Evolutionary conservation across 2,113 vertebrate species (phyloP).

Genomic region (Pleuronectes platessa): DNA sequence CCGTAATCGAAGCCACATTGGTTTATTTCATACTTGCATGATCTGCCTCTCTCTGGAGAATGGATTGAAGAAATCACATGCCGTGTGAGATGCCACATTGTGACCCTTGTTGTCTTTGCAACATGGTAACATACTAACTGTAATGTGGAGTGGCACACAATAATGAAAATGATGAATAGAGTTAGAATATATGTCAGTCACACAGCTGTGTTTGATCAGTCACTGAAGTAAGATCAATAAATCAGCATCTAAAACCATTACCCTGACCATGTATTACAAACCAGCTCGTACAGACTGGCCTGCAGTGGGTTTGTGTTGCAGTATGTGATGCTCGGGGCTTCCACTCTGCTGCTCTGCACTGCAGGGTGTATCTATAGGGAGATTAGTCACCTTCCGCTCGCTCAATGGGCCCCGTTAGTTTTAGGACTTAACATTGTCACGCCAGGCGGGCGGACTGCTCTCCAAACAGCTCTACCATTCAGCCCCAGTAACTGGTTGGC

Average conservation of each 20-base stretch:
- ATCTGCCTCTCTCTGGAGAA: conserved; percentile 39
- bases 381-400: conserved; percentile 76
- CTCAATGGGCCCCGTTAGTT: conserved; percentile 65
- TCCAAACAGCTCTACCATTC: conserved; percentile 62
- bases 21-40: conserved; percentile 54
- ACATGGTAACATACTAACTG: conserved; percentile 23
- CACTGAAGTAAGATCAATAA: conserved; percentile 42
- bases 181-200: conserved; percentile 25
- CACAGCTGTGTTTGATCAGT: conserved; percentile 36
- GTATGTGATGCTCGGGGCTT: conserved; percentile 34
- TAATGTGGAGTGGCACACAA: conserved; percentile 11
- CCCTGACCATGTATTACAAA: not conserved
- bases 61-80: conserved; percentile 33
- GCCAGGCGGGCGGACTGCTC: conserved; percentile 45
- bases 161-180: conserved; percentile 26
- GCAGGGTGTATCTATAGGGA: conserved; percentile 64
- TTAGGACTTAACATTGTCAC: conserved; percentile 73
- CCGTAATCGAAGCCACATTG: conserved; percentile 65
- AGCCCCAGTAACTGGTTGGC: conserved; percentile 43
- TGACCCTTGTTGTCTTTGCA: conserved; percentile 39
- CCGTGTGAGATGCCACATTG: conserved; percentile 46
- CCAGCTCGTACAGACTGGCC: not conserved
- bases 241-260: conserved; percentile 29
- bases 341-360: conserved; percentile 39
- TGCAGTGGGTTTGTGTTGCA: conserved; percentile 16